These are phyloP conservation scores for Holacanthella duospinosa DNA, from an alignment of 2,888 invertebrate genomes.

Conservation along the genomic window DNA sequence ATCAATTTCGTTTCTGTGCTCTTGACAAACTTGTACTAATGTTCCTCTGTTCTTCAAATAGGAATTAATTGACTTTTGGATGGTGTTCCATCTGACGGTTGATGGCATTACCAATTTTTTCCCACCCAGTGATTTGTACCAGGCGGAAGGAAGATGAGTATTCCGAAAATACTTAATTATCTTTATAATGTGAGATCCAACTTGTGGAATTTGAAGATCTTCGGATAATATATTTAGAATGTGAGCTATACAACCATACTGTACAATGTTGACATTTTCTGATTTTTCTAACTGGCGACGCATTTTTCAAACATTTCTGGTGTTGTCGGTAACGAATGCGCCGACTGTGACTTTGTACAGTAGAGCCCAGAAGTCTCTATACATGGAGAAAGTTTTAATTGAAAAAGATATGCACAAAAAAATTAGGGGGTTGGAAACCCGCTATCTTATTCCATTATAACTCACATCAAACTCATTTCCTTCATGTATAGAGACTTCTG, in stretches of 20 bases:
- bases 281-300: neutral
- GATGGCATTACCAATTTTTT: neutral
- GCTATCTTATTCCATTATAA: no score
- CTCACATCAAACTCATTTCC: no score
- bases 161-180: slow-evolving; percentile 1
- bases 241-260: slow-evolving; percentile 1
- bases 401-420: no score
- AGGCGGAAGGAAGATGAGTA: neutral
- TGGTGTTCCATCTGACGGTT: neutral
- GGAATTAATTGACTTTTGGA: neutral
- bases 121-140: neutral
- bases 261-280: neutral
- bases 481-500: no score
- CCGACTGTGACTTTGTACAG: no score
- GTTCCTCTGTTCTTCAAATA: neutral
- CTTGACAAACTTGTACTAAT: neutral
- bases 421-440: no score
- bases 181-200: neutral
- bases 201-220: neutral
- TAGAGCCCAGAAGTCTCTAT: no score
- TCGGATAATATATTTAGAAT: neutral
- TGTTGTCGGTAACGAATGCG: neutral
- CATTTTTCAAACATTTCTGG: neutral
- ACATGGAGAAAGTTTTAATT: no score
- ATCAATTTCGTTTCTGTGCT: neutral